Percentiles rank a stretch among this genome's conserved stretches.
These are phyloP conservation scores for Callinectes sapidus DNA, from an alignment of 2,888 invertebrate genomes.

Conservation along the genomic window DNA sequence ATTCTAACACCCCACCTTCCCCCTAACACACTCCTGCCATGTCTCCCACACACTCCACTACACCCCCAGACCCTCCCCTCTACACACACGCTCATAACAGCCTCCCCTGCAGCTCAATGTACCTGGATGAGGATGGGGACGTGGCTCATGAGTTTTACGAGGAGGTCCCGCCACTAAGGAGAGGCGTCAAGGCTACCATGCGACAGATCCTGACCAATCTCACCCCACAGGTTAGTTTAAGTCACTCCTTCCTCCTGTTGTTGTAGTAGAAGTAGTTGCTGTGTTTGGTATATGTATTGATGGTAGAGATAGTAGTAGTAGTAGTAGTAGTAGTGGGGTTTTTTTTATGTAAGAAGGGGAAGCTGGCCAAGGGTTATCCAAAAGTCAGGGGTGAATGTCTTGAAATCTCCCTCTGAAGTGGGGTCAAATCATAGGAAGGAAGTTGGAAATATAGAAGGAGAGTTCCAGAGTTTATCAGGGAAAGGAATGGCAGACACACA, in stretches of 20 bases:
- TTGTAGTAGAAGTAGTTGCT: neutral
- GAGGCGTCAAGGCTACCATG: constrained; percentile 75
- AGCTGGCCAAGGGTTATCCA: too few relatives aligned
- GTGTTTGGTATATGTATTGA: neutral
- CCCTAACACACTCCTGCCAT: too few relatives aligned
- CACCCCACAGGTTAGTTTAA: constrained; percentile 75
- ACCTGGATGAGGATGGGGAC: constrained; percentile 79
- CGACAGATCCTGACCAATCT: constrained; percentile 75
- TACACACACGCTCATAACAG: neutral
- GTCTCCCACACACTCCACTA: too few relatives aligned
- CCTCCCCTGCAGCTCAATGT: constrained; percentile 76
- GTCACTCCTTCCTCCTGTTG: neutral
- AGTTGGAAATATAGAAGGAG: too few relatives aligned
- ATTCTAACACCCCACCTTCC: too few relatives aligned
- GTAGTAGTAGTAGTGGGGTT: neutral
- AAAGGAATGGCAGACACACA: too few relatives aligned
- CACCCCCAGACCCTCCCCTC: too few relatives aligned
- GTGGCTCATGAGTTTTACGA: constrained; percentile 79
- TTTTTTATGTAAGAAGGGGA: too few relatives aligned
- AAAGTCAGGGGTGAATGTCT: too few relatives aligned
- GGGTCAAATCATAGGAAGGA: too few relatives aligned
- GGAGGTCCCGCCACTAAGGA: constrained; percentile 75
- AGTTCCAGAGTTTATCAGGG: too few relatives aligned
- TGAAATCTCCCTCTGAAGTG: too few relatives aligned
- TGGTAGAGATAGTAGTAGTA: neutral